Conservation (phyloP, 2,797 vertebrate genomes). For the Telmatherina bonti region DNA sequence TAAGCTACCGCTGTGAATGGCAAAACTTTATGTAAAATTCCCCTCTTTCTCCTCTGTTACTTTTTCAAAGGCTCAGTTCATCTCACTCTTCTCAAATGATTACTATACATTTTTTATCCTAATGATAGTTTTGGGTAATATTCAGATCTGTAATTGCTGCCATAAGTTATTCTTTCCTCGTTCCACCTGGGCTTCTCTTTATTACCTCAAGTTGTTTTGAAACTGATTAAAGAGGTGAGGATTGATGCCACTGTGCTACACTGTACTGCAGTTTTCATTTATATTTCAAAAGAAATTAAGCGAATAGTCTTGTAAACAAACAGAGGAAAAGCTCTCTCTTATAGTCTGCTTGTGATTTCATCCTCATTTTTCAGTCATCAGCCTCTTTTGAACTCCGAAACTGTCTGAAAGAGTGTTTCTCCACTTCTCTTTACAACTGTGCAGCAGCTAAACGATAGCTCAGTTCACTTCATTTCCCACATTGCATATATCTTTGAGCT, state of each 20-base stretch:
- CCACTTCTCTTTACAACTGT: slow-evolving; percentile 58
- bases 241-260: slow-evolving; percentile 6
- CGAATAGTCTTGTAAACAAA: slow-evolving; percentile 38
- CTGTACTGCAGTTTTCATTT: slow-evolving; percentile 17
- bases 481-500: slow-evolving; percentile 68
- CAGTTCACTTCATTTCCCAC: slow-evolving; percentile 70
- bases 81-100: not conserved
- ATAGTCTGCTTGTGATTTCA: slow-evolving; percentile 43
- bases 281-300: slow-evolving; percentile 42
- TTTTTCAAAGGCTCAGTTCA: not conserved
- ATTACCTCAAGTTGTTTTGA: slow-evolving; percentile 12
- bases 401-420: slow-evolving; percentile 49
- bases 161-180: not conserved
- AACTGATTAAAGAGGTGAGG: slow-evolving; percentile 18
- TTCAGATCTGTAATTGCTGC: not conserved
- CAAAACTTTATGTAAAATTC: not conserved
- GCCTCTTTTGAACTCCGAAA: slow-evolving; percentile 48
- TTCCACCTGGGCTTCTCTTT: not conserved
- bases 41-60: not conserved
- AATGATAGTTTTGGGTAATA: not conserved
- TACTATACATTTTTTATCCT: not conserved
- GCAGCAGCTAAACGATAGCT: slow-evolving; percentile 60
- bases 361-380: slow-evolving; percentile 57
- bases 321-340: slow-evolving; percentile 15
- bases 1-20: no score